Evolutionary conservation across 37 sponge, comb jelly and placozoan genomes (phyloP).

Genomic region (Beroe ovata): DNA sequence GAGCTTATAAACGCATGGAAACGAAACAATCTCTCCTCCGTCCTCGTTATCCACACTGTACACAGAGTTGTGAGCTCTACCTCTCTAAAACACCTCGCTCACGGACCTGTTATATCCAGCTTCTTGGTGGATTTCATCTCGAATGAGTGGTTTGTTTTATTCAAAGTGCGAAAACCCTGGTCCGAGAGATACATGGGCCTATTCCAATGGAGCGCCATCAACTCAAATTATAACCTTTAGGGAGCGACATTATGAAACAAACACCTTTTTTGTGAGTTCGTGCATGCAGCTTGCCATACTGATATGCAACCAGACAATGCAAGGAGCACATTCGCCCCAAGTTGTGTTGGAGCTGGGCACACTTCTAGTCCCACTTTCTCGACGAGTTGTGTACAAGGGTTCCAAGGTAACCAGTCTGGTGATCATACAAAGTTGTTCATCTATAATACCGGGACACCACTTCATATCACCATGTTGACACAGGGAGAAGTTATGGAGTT

Average conservation of each 20-base stretch:
- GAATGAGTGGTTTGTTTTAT: conserved; percentile 29
- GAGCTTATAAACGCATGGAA: background rate
- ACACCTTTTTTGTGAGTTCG: background rate
- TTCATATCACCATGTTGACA: no score
- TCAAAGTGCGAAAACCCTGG: no score
- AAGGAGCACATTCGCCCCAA: background rate
- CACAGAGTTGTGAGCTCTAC: background rate
- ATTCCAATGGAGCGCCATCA: no score
- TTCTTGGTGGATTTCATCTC: background rate
- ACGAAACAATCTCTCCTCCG: background rate
- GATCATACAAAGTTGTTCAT: no score
- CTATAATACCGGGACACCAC: no score
- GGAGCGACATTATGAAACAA: background rate
- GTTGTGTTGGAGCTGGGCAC: background rate
- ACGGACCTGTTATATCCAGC: background rate
- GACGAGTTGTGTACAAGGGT: conserved; percentile 6
- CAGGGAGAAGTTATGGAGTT: conserved; percentile 62
- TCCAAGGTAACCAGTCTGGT: background rate
- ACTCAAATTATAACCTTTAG: no score
- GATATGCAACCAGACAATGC: background rate
- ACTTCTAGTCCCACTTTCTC: background rate
- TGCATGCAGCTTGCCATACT: background rate
- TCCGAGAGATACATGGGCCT: no score
- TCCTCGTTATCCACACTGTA: background rate
- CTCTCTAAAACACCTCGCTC: background rate